Conservation (phyloP, 2,888 invertebrate species). For the Drosophila vallismaia region DNA sequence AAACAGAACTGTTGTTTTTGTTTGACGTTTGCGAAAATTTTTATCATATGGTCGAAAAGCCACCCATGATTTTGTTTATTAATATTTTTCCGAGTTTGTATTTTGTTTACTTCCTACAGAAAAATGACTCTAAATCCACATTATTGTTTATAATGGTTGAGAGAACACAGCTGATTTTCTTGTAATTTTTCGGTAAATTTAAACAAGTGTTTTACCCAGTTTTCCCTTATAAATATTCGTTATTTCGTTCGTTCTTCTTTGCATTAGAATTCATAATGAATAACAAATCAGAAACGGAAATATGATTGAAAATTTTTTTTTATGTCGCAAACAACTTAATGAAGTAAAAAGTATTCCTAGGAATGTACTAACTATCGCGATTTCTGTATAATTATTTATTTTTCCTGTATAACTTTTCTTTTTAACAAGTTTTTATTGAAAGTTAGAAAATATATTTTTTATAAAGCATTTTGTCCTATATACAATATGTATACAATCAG, state of each 20-base stretch:
- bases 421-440: neutral
- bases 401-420: too few relatives aligned
- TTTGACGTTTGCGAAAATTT: neutral
- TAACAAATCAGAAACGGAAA: too few relatives aligned
- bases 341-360: neutral
- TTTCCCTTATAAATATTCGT: neutral
- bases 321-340: neutral
- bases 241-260: too few relatives aligned
- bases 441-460: slow-evolving; percentile 11
- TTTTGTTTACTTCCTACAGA: too few relatives aligned
- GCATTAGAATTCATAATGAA: neutral
- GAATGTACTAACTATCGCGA: neutral
- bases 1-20: neutral
- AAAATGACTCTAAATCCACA: too few relatives aligned
- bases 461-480: slow-evolving; percentile 32
- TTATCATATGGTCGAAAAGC: neutral
- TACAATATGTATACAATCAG: neutral
- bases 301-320: too few relatives aligned
- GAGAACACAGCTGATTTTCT: too few relatives aligned
- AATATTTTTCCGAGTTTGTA: too few relatives aligned
- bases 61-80: neutral
- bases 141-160: too few relatives aligned
- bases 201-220: neutral
- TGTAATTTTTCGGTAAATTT: neutral
- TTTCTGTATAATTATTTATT: too few relatives aligned